Conservation (phyloP, 2,888 invertebrate genomes). For the Epinotia demarniana region DNA sequence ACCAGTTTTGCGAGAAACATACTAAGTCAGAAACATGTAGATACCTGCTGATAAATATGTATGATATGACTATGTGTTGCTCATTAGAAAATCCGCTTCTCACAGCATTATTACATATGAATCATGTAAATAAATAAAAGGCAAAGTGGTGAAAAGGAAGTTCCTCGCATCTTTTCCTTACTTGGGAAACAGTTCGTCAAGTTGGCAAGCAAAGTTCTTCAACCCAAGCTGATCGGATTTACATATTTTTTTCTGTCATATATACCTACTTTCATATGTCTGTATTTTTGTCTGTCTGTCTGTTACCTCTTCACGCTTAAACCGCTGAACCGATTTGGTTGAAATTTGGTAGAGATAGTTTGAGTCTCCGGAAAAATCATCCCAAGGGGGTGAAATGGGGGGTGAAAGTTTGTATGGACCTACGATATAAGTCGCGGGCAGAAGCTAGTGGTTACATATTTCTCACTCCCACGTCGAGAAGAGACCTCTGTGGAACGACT, state of each 20-base stretch:
- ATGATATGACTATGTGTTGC: neutral
- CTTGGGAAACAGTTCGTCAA: constrained; percentile 30
- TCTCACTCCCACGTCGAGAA: no score
- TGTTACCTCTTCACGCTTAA: no score
- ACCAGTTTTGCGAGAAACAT: neutral
- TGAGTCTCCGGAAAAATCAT: no score
- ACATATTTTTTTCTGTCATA: constrained; percentile 22
- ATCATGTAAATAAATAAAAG: constrained; percentile 30
- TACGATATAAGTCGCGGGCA: no score
- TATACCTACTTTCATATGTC: neutral
- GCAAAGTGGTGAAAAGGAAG: constrained; percentile 12
- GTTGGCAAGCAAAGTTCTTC: constrained; percentile 23
- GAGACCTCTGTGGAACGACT: no score
- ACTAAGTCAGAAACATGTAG: neutral
- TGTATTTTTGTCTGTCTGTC: no score
- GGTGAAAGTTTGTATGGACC: no score
- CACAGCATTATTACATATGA: constrained; percentile 1
- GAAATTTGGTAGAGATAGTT: no score
- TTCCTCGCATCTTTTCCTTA: constrained; percentile 29
- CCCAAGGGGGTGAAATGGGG: no score
- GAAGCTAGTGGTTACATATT: no score
- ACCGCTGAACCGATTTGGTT: no score
- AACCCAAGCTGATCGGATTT: constrained; percentile 31
- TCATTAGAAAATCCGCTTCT: neutral
- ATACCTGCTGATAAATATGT: neutral